Conservation (phyloP, 2,113 vertebrate genomes). For the Nerophis ophidion region DNA sequence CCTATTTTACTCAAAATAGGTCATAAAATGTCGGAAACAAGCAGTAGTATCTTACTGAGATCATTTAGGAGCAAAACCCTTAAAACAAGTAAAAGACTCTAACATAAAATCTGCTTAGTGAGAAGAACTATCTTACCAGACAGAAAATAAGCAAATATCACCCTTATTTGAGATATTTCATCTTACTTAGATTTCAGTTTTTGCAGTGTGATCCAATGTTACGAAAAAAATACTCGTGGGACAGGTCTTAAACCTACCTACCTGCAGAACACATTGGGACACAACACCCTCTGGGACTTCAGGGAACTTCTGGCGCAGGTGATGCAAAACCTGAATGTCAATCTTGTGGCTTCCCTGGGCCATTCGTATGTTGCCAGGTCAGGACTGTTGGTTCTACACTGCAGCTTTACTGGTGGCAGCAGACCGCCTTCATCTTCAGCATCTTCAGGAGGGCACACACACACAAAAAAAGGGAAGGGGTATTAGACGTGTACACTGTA, state of each 20-base stretch:
- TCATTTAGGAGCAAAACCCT: too few species aligned
- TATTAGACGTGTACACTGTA: too few species aligned
- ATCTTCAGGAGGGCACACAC: slow-evolving; percentile 72
- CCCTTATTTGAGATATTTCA: too few species aligned
- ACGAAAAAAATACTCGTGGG: neutral
- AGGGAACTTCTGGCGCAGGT: slow-evolving; percentile 98
- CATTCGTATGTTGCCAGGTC: slow-evolving; percentile 95
- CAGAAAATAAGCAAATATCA: too few species aligned
- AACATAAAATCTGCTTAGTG: too few species aligned
- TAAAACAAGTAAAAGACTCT: too few species aligned
- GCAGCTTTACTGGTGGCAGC: slow-evolving; percentile 76
- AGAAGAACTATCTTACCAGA: too few species aligned
- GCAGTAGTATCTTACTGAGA: too few species aligned
- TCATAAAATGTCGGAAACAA: too few species aligned
- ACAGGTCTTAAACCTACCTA: slow-evolving; percentile 48
- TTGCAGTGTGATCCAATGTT: too few species aligned
- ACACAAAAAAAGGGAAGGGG: neutral
- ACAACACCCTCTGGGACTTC: slow-evolving; percentile 97
- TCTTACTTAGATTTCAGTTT: too few species aligned
- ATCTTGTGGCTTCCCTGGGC: slow-evolving; percentile 99
- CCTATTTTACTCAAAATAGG: too few species aligned
- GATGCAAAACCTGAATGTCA: slow-evolving; percentile 99
- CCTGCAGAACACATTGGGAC: slow-evolving; percentile 98
- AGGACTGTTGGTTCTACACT: slow-evolving; percentile 74
- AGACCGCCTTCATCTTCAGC: slow-evolving; percentile 82